A percentile compares a stretch with the other conserved stretches of the same genome.
These are phyloP conservation scores for Acyrthosiphon pisum DNA, from an alignment of 1,140 invertebrate genomes.

Conservation along the genomic window DNA sequence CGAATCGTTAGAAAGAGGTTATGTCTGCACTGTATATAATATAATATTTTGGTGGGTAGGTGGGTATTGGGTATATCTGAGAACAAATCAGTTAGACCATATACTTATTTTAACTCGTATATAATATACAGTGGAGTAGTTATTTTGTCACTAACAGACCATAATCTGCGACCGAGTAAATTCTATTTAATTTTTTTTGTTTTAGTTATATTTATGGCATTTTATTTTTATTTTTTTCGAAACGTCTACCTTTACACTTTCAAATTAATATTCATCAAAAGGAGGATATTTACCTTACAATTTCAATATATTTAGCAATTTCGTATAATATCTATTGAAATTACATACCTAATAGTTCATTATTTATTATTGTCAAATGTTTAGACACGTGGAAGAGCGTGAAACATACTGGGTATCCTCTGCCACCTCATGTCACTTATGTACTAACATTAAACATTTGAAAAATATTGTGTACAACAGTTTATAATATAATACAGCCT, in stretches of 20 bases:
- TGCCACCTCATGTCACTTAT: too few relatives aligned
- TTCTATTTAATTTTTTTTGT: background rate
- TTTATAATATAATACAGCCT: too few relatives aligned
- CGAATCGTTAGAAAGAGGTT: background rate
- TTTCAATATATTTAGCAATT: background rate
- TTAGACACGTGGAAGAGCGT: background rate
- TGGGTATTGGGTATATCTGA: background rate
- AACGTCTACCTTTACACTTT: background rate
- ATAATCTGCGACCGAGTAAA: background rate
- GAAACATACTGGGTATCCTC: too few relatives aligned
- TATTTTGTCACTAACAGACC: background rate
- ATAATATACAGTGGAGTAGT: background rate
- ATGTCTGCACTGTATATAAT: background rate
- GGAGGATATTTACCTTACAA: background rate
- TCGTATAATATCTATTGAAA: background rate
- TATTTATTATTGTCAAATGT: background rate
- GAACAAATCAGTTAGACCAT: background rate
- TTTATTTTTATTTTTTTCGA: background rate
- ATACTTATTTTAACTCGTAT: background rate
- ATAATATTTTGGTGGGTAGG: background rate
- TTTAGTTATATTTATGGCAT: background rate
- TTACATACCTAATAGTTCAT: background rate
- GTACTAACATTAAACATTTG: too few relatives aligned
- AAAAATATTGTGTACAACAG: too few relatives aligned
- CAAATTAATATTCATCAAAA: background rate